Conservation (phyloP, 2,797 vertebrate species). For the Otus scops region DNA sequence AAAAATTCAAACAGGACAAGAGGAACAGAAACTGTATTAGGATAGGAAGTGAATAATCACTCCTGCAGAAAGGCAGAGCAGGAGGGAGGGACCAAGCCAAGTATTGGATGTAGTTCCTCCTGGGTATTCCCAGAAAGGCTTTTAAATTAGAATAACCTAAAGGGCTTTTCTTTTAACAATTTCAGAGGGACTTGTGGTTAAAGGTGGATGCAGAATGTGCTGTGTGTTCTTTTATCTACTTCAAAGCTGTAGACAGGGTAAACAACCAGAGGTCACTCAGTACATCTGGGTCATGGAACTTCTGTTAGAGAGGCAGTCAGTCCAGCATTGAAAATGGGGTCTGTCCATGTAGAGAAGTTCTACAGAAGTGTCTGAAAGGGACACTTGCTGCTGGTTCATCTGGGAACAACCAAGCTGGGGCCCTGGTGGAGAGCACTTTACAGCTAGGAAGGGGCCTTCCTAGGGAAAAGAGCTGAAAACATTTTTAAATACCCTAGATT, state of each 20-base stretch:
- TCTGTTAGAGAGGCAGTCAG: not conserved
- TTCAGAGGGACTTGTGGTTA: not conserved
- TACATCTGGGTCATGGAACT: not conserved
- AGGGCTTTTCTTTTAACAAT: not conserved
- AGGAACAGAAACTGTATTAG: not conserved
- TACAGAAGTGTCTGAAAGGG: not conserved
- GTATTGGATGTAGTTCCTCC: not conserved
- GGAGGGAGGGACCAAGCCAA: not conserved
- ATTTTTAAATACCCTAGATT: not conserved
- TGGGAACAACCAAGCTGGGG: not conserved
- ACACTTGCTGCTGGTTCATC: not conserved
- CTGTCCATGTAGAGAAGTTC: not conserved
- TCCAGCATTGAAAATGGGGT: not conserved
- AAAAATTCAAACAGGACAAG: not conserved
- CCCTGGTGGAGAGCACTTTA: not conserved
- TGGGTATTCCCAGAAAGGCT: not conserved
- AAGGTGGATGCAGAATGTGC: not conserved
- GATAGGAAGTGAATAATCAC: not conserved
- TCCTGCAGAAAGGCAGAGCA: not conserved
- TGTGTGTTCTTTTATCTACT: not conserved
- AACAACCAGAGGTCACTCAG: not conserved
- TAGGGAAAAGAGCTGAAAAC: not conserved
- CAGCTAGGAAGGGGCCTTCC: not conserved
- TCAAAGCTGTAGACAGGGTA: not conserved
- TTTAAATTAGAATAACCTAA: not conserved